phyloP scores from a whole-genome alignment of 2,888 invertebrate genomes.

The Drosophila maculinotata region DNA sequence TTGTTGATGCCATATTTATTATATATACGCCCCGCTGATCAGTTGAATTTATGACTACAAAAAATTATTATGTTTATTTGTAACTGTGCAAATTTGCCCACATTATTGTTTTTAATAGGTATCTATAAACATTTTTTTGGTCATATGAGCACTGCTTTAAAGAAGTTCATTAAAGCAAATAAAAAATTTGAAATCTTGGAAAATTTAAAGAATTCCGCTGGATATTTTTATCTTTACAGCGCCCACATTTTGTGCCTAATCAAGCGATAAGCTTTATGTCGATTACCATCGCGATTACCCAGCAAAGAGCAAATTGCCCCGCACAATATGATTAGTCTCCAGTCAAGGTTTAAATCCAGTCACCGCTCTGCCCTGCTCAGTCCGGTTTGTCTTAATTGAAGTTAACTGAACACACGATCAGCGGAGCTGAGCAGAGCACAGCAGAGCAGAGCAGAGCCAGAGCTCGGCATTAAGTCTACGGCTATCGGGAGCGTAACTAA shows the following conservation, averaged over 20 bases:
- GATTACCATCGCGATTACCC: conserved; percentile 53
- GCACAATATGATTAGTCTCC: conserved; percentile 33
- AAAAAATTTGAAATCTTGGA: conserved; percentile 33
- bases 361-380: conserved; percentile 19
- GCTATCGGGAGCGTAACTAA: conserved; percentile 15
- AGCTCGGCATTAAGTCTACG: conserved; percentile 11
- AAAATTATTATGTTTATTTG: neutral
- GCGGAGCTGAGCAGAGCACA: conserved; percentile 23
- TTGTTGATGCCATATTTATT: too few relatives aligned
- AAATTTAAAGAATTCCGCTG: conserved; percentile 44
- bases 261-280: conserved; percentile 78
- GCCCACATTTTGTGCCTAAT: conserved; percentile 55
- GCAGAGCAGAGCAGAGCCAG: conserved; percentile 3
- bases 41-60: neutral
- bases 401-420: conserved; percentile 52
- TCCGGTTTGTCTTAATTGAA: conserved; percentile 61
- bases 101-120: neutral
- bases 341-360: conserved; percentile 48
- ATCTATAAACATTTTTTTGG: neutral
- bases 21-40: conserved; percentile 1
- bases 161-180: conserved; percentile 20
- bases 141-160: conserved; percentile 5
- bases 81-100: conserved; percentile 3
- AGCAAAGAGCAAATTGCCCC: conserved; percentile 44
- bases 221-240: conserved; percentile 68